phyloP scores from a whole-genome alignment of 2,113 vertebrate genomes.

The Ginglymostoma cirratum region DNA sequence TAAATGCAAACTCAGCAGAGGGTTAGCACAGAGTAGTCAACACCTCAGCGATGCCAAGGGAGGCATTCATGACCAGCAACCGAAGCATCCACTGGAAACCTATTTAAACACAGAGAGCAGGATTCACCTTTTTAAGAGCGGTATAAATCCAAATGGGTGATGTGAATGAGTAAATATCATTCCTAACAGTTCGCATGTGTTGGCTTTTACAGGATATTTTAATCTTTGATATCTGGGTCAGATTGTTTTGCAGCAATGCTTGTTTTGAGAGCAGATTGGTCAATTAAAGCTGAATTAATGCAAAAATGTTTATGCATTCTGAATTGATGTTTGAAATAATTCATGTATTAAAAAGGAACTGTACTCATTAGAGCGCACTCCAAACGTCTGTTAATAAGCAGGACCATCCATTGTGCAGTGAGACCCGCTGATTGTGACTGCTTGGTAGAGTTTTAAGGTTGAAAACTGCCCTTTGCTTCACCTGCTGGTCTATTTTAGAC shows the following conservation, averaged over 20 bases:
- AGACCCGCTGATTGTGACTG: not conserved
- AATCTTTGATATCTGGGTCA: not conserved
- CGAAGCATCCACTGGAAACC: not conserved
- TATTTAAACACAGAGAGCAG: not conserved
- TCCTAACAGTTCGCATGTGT: not conserved
- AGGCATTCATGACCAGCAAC: not conserved
- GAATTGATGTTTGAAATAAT: not conserved
- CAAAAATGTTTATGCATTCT: not conserved
- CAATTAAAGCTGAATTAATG: not conserved
- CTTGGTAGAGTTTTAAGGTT: not conserved
- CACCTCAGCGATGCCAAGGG: not conserved
- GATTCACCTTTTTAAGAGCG: not conserved
- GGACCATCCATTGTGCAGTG: not conserved
- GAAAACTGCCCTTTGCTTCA: not conserved
- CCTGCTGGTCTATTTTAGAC: not conserved
- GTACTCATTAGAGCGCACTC: not conserved
- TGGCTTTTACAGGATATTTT: not conserved
- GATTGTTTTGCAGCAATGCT: not conserved
- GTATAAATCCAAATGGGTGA: not conserved
- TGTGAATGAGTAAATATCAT: not conserved
- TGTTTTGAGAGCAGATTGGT: not conserved
- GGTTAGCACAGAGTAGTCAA: not conserved
- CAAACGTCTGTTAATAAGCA: not conserved
- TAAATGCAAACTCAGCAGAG: not conserved
- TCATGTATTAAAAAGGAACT: not conserved